These are phyloP conservation scores for Sebastes jordani DNA, from an alignment of 2,797 vertebrate genomes.

Conservation along the genomic window DNA sequence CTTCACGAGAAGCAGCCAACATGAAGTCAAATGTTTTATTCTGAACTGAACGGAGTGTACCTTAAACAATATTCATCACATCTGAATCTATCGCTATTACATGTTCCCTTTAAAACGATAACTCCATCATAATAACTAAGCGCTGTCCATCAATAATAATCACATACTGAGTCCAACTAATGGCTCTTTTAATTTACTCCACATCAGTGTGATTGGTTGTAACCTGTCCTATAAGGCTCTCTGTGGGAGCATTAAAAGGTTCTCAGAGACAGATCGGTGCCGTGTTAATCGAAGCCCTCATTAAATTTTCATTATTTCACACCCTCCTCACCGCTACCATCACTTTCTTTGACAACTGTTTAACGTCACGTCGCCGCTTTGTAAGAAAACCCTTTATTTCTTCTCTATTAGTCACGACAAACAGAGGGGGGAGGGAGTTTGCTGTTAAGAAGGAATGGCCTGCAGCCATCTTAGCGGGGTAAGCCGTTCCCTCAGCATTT, in stretches of 20 bases:
- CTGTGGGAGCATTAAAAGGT: neutral
- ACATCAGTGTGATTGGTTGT: conserved; percentile 3
- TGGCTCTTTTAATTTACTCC: neutral
- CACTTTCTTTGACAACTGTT: conserved; percentile 7
- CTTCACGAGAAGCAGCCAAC: neutral
- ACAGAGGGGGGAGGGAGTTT: neutral
- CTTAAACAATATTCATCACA: neutral
- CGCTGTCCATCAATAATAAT: neutral
- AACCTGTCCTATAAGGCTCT: neutral
- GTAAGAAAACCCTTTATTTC: neutral
- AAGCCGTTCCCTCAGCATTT: neutral
- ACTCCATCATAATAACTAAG: neutral
- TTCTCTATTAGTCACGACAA: neutral
- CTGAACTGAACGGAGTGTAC: rapidly evolving
- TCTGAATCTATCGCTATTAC: neutral
- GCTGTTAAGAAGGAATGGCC: neutral
- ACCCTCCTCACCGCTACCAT: neutral
- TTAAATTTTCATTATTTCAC: conserved; percentile 23
- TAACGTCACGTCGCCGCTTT: neutral
- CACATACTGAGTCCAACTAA: neutral
- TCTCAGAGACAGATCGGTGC: neutral
- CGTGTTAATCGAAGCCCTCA: conserved; percentile 3
- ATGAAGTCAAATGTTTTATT: neutral
- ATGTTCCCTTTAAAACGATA: neutral
- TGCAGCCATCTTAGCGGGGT: neutral